Evolutionary conservation across 2,888 invertebrate species (phyloP).

Genomic region (Drosophila tripunctata): DNA sequence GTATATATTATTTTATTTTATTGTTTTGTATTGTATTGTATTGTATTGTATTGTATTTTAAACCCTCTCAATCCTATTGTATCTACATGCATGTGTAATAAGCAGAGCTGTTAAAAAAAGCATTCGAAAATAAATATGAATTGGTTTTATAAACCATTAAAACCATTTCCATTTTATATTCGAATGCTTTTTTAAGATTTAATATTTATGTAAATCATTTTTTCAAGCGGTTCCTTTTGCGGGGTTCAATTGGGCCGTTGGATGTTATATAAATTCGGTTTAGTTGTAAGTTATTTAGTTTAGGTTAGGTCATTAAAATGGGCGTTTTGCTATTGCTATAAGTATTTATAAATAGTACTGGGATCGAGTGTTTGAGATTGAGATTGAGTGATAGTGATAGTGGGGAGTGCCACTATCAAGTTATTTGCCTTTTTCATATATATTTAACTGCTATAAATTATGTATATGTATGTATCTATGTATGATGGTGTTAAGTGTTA

Average conservation of each 20-base stretch:
- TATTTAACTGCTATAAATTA: constrained; percentile 9
- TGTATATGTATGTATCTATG: neutral
- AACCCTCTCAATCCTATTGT: constrained; percentile 40
- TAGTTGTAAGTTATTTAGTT: constrained; percentile 29
- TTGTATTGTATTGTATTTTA: constrained; percentile 26
- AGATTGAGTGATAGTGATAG: constrained; percentile 10
- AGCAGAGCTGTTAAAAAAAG: too few species aligned
- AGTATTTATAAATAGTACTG: neutral
- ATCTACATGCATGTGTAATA: constrained; percentile 11
- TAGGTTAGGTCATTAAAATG: constrained; percentile 13
- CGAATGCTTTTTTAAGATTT: too few species aligned
- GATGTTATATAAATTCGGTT: constrained; percentile 64
- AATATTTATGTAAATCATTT: constrained; percentile 28
- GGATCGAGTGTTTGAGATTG: constrained; percentile 4
- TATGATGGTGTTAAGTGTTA: too few species aligned
- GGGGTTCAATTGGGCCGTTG: constrained; percentile 29
- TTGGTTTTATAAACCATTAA: too few species aligned
- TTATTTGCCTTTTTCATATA: neutral
- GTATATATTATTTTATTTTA: constrained; percentile 21
- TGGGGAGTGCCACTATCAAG: constrained; percentile 1
- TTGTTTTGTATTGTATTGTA: constrained; percentile 13
- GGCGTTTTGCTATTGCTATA: constrained; percentile 14
- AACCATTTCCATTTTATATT: too few species aligned
- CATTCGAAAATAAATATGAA: too few species aligned
- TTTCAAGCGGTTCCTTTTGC: constrained; percentile 2